Conservation (phyloP, 2,113 vertebrate species). For the Malaclemys terrapin region DNA sequence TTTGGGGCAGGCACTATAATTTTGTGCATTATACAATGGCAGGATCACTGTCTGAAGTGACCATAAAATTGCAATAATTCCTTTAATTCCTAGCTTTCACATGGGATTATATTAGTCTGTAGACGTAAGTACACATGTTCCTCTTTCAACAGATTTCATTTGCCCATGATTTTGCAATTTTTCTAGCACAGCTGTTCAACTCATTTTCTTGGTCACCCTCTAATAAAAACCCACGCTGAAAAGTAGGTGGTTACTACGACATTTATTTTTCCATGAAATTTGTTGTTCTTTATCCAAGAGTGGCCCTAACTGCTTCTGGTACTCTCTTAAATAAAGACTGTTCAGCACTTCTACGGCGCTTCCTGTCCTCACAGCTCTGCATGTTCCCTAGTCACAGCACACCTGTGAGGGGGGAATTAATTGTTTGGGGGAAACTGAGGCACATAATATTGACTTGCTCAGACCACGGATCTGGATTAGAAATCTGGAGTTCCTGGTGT, state of each 20-base stretch:
- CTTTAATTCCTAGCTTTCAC: background rate
- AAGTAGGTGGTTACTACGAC: conserved; percentile 35
- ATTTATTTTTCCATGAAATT: conserved; percentile 7
- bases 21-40: fast-evolving
- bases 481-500: background rate
- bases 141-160: conserved; percentile 38
- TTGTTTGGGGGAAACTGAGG: background rate
- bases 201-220: conserved; percentile 46
- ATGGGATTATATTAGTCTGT: background rate
- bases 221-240: conserved; percentile 16
- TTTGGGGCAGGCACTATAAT: fast-evolving
- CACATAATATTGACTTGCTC: background rate
- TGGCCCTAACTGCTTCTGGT: background rate
- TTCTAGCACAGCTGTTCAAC: conserved; percentile 51
- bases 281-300: conserved; percentile 30
- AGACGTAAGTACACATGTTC: background rate
- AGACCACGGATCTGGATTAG: background rate
- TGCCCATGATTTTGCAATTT: background rate
- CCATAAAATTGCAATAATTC: background rate
- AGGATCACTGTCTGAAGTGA: background rate
- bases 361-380: background rate
- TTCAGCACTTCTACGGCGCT: background rate
- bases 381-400: background rate
- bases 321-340: background rate
- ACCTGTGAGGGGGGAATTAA: background rate